phyloP scores from a whole-genome alignment of 2,888 invertebrate species.

The Macrosoma leucophasiata region DNA sequence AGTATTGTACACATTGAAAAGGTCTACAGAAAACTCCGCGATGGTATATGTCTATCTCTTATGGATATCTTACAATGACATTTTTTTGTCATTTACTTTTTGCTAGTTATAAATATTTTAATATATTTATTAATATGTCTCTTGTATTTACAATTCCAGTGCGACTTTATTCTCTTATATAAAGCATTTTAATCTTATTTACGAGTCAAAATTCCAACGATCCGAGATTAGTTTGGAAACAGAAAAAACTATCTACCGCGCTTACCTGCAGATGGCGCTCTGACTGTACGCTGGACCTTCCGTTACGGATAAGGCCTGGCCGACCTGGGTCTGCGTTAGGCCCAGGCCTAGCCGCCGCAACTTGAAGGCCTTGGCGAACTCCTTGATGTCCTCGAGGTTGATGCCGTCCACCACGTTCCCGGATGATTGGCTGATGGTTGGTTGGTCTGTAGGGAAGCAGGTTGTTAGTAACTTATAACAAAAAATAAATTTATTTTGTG shows the following conservation, averaged over 20 bases:
- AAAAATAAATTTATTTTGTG: too few relatives aligned
- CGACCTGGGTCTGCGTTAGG: conserved; percentile 96
- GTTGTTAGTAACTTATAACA: background rate
- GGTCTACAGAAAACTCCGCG: too few relatives aligned
- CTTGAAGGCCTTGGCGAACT: conserved; percentile 98
- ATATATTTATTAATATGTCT: conserved; percentile 5
- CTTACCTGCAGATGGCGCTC: conserved; percentile 98
- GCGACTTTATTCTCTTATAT: too few relatives aligned
- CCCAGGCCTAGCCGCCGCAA: conserved; percentile 94
- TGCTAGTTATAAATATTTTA: conserved; percentile 8
- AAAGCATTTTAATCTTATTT: too few relatives aligned
- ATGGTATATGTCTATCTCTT: too few relatives aligned
- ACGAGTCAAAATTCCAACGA: too few relatives aligned
- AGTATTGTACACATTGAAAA: too few relatives aligned
- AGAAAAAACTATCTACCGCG: too few relatives aligned
- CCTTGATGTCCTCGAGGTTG: conserved; percentile 97
- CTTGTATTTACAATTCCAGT: too few relatives aligned
- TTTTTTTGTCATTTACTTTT: too few relatives aligned
- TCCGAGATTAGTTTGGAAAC: too few relatives aligned
- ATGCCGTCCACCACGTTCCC: conserved; percentile 97
- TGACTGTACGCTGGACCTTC: conserved; percentile 99
- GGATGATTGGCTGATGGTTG: conserved; percentile 94
- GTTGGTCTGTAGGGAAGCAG: conserved; percentile 80
- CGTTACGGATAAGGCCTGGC: conserved; percentile 96
- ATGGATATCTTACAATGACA: too few relatives aligned